These are phyloP conservation scores for Listrodromus nycthemerus DNA, from an alignment of 2,888 invertebrate genomes.

Conservation along the genomic window DNA sequence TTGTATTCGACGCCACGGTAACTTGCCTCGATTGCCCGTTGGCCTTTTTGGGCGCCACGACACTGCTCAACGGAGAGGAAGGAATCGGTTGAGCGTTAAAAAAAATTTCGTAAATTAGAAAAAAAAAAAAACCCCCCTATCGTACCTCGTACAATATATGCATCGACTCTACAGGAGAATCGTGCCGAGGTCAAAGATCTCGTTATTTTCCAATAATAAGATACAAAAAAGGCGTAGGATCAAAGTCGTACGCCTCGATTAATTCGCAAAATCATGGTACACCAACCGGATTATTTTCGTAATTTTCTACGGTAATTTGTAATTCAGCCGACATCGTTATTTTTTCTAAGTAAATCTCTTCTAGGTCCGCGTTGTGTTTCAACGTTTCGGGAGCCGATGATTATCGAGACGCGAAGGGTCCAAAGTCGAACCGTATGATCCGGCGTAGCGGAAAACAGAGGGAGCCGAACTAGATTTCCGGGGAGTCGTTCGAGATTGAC, in stretches of 20 bases:
- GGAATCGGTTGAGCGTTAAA: not conserved
- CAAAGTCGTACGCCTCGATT: too few relatives aligned
- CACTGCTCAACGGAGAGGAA: not conserved
- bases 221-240: not conserved
- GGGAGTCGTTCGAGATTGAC: constrained; percentile 31
- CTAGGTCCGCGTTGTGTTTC: not conserved
- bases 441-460: not conserved
- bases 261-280: too few relatives aligned
- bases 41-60: not conserved
- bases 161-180: too few relatives aligned
- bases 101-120: too few relatives aligned
- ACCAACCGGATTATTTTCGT: too few relatives aligned
- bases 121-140: too few relatives aligned
- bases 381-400: not conserved
- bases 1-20: constrained; percentile 35
- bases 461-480: not conserved
- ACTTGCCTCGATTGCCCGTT: constrained; percentile 20
- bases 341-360: not conserved
- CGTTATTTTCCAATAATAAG: too few relatives aligned
- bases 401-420: not conserved
- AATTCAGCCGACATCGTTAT: not conserved
- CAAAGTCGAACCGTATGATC: not conserved
- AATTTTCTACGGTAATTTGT: too few relatives aligned
- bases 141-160: too few relatives aligned
- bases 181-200: too few relatives aligned